Base-by-base conservation (phyloP, 2,797 vertebrate genomes). In the Astyanax mexicanus region DNA sequence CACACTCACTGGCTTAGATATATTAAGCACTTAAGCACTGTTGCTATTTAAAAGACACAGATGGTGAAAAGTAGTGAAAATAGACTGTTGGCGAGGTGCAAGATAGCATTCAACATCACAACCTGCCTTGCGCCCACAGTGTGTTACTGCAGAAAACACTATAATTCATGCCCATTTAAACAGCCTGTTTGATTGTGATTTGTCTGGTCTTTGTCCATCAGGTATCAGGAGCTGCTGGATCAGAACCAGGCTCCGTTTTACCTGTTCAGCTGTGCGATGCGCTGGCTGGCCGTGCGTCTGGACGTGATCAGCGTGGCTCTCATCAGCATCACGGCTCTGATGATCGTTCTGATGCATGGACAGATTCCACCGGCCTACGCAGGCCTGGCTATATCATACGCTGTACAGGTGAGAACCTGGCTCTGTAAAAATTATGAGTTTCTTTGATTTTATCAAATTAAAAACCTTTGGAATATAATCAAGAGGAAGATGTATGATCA, bases 311-410 rank as follows among this genome's bases (percentile, higher is more conserved):
- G 96, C 79, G 94, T 96, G 3, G 92, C 94, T 72, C 92, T 98
- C 64, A 96, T 97, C 81, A 96, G 94, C 75, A 94, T 94, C 82
- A 95, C 96, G 0, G 95, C 93, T 44, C 89, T 97, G 51, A 96
- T 97, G 95, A 96, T 97, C 17, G 94, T 98, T 11, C 84, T 97
- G 69, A 96, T 97, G 96, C 96, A 98, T 0, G 95, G 96, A 9
- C 89, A 93, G 81, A 97, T 98, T 62, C 81, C 95, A 12, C 93
- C 96, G 0, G 95, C 96, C 15, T 97, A 96, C 0, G 94, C 96
- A 0, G 96, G 96, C 1, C 92, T 98, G 0, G 96, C 96, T 62
- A 96, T 97, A 86, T 96, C 96, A 0, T 98, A 98, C 0, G 96
- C 95, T 6, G 95, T 97, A 45, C 96, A 97, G 95, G 96, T 97